Percentiles rank a stretch among this genome's conserved stretches.
These are phyloP conservation scores for Cynopterus sphinx DNA, from an alignment of 2,797 vertebrate genomes.

Conservation along the genomic window DNA sequence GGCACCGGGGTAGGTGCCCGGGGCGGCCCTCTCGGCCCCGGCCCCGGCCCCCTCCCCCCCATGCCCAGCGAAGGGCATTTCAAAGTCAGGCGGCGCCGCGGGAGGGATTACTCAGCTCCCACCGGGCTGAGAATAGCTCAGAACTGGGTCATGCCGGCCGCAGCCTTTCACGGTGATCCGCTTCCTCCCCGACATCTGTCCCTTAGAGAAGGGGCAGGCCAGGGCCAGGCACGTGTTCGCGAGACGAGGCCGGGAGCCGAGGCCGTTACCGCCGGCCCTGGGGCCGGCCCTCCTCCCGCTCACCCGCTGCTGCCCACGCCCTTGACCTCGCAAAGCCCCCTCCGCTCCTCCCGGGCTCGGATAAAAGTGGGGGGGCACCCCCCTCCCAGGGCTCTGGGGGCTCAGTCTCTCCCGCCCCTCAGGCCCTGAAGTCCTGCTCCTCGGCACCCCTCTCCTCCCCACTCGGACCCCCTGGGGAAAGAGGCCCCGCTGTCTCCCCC, in stretches of 20 bases:
- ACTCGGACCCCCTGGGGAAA: too few species aligned
- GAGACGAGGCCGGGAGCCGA: neutral
- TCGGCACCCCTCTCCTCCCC: neutral
- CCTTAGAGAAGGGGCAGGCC: neutral
- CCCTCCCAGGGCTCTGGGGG: neutral
- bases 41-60: neutral
- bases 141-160: conserved; percentile 75
- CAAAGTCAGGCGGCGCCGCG: conserved; percentile 72
- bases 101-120: conserved; percentile 67
- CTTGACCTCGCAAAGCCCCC: neutral
- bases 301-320: neutral
- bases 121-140: conserved; percentile 78
- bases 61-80: conserved; percentile 45
- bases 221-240: neutral
- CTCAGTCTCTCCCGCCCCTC: neutral
- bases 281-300: too few species aligned
- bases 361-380: fast-evolving
- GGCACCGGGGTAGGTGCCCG: too few species aligned
- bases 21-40: neutral
- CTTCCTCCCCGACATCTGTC: conserved; percentile 69
- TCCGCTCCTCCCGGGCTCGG: neutral
- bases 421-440: too few species aligned
- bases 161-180: conserved; percentile 69
- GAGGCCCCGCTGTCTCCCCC: too few species aligned
- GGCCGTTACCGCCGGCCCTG: too few species aligned